phyloP scores from a whole-genome alignment of 1,140 invertebrate genomes.

The Drosophila bocqueti region DNA sequence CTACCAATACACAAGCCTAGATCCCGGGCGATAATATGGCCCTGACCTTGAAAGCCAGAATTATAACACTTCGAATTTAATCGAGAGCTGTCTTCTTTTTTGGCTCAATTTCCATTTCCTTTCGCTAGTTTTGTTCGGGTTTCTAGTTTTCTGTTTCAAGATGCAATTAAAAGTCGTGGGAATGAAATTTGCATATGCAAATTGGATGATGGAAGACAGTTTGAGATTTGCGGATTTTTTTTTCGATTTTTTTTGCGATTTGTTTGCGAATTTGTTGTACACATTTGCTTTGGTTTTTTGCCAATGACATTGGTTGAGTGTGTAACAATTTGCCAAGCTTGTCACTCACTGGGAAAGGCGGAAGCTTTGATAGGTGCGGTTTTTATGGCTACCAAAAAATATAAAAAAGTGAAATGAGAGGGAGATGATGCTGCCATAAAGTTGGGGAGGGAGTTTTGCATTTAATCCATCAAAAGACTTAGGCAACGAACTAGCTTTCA shows the following conservation, averaged over 20 bases:
- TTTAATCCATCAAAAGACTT: slow-evolving; percentile 63
- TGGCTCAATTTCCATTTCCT: slow-evolving; percentile 24
- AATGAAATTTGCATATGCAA: slow-evolving; percentile 79
- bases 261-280: slow-evolving; percentile 6
- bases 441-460: slow-evolving; percentile 4
- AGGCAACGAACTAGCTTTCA: slow-evolving; percentile 60
- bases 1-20: slow-evolving; percentile 1
- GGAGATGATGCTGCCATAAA: slow-evolving; percentile 37
- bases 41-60: slow-evolving; percentile 47
- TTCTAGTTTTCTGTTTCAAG: slow-evolving; percentile 28
- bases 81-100: slow-evolving; percentile 57
- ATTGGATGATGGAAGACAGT: slow-evolving; percentile 53
- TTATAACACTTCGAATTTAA: slow-evolving; percentile 38
- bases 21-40: slow-evolving; percentile 23
- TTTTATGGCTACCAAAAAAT: slow-evolving; percentile 17
- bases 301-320: slow-evolving; percentile 65
- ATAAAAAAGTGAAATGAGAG: slow-evolving; percentile 29
- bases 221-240: slow-evolving; percentile 46
- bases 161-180: slow-evolving; percentile 77
- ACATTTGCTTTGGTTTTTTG: slow-evolving; percentile 31
- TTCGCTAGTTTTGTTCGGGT: slow-evolving; percentile 23
- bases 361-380: slow-evolving; percentile 38
- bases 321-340: slow-evolving; percentile 58
- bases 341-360: slow-evolving; percentile 50
- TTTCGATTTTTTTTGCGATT: neutral